A percentile compares a stretch with the other conserved stretches of the same genome.
Conservation (phyloP, 2,113 vertebrate genomes). For the Oophaga pumilio region DNA sequence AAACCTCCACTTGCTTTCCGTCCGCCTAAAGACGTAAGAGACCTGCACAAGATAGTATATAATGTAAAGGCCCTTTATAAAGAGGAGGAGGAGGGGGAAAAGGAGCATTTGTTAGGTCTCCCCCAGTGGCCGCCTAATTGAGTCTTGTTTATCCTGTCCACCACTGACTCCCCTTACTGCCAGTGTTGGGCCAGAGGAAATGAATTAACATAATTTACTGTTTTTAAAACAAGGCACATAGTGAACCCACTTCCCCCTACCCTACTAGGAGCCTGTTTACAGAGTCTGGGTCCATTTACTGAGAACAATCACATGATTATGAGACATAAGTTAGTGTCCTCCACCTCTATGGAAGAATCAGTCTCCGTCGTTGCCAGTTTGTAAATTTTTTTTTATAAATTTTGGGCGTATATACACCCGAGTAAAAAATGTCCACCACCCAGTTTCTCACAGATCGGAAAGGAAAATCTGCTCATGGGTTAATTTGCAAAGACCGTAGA, state of each 20-base stretch:
- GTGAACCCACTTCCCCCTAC: slow-evolving; percentile 49
- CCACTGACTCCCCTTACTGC: slow-evolving; percentile 71
- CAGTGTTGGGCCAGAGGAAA: slow-evolving; percentile 79
- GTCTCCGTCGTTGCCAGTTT: background rate
- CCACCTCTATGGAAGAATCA: slow-evolving; percentile 57
- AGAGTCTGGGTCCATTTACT: slow-evolving; percentile 73
- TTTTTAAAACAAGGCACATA: slow-evolving; percentile 72
- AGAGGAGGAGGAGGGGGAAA: background rate
- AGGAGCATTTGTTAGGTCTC: slow-evolving; percentile 61
- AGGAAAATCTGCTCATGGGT: no score
- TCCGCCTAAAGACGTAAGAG: background rate
- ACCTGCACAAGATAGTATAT: background rate
- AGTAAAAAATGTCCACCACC: background rate
- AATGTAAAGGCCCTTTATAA: slow-evolving; percentile 50
- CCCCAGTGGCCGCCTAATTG: slow-evolving; percentile 62
- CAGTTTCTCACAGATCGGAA: background rate
- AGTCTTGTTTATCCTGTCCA: slow-evolving; percentile 67
- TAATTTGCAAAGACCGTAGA: no score
- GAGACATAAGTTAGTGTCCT: slow-evolving; percentile 60
- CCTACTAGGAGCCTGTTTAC: slow-evolving; percentile 64
- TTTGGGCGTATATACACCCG: background rate
- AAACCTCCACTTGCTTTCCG: background rate
- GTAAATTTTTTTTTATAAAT: background rate
- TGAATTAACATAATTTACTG: slow-evolving; percentile 86
- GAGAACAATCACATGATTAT: slow-evolving; percentile 75